Evolutionary conservation across 2,888 invertebrate species (phyloP).

Genomic region (Tolmerus cingulatus): DNA sequence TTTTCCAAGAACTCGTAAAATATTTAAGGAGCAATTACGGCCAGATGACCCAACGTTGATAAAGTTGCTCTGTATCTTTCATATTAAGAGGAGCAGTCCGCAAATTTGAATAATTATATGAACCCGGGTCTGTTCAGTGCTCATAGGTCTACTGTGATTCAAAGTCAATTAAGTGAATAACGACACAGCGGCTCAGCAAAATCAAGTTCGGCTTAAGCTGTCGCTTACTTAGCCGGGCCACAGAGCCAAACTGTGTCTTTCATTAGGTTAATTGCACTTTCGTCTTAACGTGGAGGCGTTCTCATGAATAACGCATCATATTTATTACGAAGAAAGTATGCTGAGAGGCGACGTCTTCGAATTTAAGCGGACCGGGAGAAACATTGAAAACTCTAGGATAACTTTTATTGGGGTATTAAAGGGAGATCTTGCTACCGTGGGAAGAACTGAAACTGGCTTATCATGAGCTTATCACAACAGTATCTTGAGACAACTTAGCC

Average conservation of each 20-base stretch:
- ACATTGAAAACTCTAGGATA: not conserved
- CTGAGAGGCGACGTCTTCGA: not conserved
- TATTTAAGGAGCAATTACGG: conserved; percentile 19
- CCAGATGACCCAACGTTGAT: conserved; percentile 17
- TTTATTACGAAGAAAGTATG: not conserved
- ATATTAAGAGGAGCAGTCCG: not conserved
- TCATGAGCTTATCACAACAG: not conserved
- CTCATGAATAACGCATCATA: not conserved
- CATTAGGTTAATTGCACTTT: not conserved
- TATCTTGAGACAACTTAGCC: not conserved
- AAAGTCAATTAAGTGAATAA: not conserved
- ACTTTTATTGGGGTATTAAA: not conserved
- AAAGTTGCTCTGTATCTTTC: conserved; percentile 1
- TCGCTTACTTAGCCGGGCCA: not conserved
- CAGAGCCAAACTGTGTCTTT: not conserved
- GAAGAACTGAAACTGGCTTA: not conserved
- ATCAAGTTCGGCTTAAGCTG: not conserved
- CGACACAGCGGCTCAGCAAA: not conserved
- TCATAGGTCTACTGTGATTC: not conserved
- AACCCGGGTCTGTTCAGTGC: not conserved
- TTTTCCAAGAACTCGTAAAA: conserved; percentile 21
- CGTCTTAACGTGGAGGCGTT: not conserved
- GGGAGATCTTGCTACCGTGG: not conserved
- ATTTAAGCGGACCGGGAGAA: not conserved
- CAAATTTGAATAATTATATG: conserved; percentile 5